phyloP scores from a whole-genome alignment of 2,797 vertebrate genomes.

The Jordanella pulchra region DNA sequence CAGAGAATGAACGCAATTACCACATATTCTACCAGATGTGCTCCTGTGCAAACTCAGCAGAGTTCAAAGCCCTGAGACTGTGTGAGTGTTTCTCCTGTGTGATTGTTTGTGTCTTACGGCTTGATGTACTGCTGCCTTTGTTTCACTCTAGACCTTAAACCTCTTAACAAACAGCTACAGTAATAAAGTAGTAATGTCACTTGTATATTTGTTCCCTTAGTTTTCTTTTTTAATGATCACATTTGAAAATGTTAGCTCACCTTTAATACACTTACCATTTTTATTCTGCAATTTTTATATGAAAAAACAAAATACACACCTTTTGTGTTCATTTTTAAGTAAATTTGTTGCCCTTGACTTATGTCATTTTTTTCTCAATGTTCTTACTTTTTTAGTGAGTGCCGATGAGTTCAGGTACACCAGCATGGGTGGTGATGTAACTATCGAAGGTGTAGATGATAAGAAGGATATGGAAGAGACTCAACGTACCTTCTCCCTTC shows the following conservation, averaged over 20 bases:
- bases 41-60: conserved; percentile 86
- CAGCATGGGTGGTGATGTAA: conserved; percentile 82
- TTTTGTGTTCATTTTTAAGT: neutral
- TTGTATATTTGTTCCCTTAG: neutral
- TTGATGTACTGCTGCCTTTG: conserved; percentile 4
- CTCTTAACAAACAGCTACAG: neutral
- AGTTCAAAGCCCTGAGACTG: conserved; percentile 88
- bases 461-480: conserved; percentile 89
- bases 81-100: conserved; percentile 77
- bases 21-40: conserved; percentile 99
- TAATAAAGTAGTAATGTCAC: neutral
- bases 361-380: neutral
- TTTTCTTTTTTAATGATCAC: too few species aligned
- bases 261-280: neutral
- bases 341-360: neutral
- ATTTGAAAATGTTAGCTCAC: too few species aligned
- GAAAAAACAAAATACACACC: neutral
- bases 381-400: conserved; percentile 73
- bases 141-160: conserved; percentile 6
- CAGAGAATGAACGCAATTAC: conserved; percentile 96
- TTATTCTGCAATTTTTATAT: neutral
- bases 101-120: neutral
- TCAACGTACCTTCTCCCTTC: conserved; percentile 85
- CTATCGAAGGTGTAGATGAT: conserved; percentile 91
- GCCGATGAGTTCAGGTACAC: conserved; percentile 93